These are phyloP conservation scores for Clamator glandarius DNA, from an alignment of 2,797 vertebrate genomes.

Conservation along the genomic window DNA sequence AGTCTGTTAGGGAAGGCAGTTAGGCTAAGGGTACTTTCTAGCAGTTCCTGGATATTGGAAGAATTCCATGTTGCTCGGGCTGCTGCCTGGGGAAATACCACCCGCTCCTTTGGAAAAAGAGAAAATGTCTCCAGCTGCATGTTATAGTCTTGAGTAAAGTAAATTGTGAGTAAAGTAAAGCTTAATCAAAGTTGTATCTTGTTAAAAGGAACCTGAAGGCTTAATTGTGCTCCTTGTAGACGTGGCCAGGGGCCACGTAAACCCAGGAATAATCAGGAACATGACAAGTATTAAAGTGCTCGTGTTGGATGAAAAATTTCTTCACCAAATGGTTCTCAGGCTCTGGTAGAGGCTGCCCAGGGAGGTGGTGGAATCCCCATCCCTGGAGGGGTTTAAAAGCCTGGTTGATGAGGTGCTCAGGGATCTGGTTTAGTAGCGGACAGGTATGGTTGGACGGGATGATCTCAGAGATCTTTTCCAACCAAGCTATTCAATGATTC, in stretches of 20 bases:
- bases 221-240: neutral
- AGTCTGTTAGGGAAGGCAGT: neutral
- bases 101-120: neutral
- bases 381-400: too few relatives aligned
- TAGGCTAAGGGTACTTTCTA: too few relatives aligned
- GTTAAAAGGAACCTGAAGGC: neutral
- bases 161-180: neutral
- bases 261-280: fast-evolving
- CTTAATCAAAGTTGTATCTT: slow-evolving; percentile 6
- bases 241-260: neutral
- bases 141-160: neutral
- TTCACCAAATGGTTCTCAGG: too few relatives aligned
- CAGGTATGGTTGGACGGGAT: too few relatives aligned
- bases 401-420: too few relatives aligned
- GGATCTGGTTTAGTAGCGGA: too few relatives aligned
- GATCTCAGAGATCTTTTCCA: too few relatives aligned
- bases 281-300: too few relatives aligned
- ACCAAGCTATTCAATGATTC: too few relatives aligned
- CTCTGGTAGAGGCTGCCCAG: too few relatives aligned
- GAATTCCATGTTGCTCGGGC: neutral
- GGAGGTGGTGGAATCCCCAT: too few relatives aligned
- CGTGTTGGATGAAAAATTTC: fast-evolving
- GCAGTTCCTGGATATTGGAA: neutral
- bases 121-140: neutral
- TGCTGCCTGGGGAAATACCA: slow-evolving; percentile 27